Percentiles rank a stretch among this genome's conserved stretches.
phyloP scores from a whole-genome alignment of 2,797 vertebrate genomes.

The Siniperca scherzeri region DNA sequence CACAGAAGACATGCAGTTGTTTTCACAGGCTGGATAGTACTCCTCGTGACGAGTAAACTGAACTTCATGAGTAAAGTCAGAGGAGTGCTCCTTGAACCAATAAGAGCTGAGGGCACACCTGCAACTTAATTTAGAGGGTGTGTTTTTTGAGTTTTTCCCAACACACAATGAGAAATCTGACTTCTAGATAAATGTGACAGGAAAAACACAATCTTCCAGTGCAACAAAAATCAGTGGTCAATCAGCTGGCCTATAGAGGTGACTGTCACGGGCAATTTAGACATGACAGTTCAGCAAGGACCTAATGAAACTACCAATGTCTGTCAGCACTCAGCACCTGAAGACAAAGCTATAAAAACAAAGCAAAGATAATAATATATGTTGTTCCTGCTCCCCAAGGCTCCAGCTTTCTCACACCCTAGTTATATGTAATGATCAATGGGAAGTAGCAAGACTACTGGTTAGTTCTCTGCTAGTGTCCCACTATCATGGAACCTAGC shows the following conservation, averaged over 20 bases:
- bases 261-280: neutral
- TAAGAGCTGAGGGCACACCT: neutral
- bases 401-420: neutral
- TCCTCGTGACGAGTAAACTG: too few species aligned
- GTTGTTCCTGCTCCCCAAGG: neutral
- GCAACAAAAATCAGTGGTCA: neutral
- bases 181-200: neutral
- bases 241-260: neutral
- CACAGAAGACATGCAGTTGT: neutral
- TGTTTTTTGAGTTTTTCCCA: neutral
- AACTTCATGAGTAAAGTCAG: too few species aligned
- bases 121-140: neutral
- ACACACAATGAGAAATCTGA: neutral
- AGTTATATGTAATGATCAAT: neutral
- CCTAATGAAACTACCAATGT: neutral
- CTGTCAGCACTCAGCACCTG: neutral
- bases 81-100: neutral
- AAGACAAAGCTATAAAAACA: neutral
- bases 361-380: neutral
- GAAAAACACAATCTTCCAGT: neutral
- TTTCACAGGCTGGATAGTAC: neutral
- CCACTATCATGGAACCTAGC: constrained; percentile 1
- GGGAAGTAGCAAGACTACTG: neutral
- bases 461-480: neutral
- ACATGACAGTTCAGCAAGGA: neutral